Evolutionary conservation across 2,113 vertebrate genomes (phyloP).

Genomic region (Protomyctophum bolini): DNA sequence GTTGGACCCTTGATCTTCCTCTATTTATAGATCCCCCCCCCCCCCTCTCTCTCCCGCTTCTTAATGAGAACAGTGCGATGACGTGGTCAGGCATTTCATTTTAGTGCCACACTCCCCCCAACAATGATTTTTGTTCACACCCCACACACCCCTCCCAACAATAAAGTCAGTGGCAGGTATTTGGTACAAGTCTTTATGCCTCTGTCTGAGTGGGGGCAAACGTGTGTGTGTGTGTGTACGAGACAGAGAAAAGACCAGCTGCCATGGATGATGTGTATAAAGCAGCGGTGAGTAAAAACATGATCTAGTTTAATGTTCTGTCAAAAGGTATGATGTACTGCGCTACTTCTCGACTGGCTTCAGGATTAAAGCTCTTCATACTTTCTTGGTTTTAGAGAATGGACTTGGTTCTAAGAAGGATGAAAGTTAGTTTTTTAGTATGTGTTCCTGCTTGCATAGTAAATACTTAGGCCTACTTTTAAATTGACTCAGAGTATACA

Average conservation of each 20-base stretch:
- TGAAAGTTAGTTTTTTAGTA: neutral
- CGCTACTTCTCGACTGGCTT: slow-evolving; percentile 1
- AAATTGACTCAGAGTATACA: too few relatives aligned
- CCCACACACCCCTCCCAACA: slow-evolving; percentile 31
- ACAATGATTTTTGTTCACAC: too few relatives aligned
- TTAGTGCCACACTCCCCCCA: slow-evolving; percentile 49
- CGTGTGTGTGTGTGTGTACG: slow-evolving; percentile 39
- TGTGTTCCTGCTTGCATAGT: neutral
- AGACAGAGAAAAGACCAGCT: slow-evolving; percentile 47
- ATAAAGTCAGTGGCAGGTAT: slow-evolving; percentile 62
- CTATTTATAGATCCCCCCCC: slow-evolving; percentile 60
- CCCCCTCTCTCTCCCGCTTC: slow-evolving; percentile 38
- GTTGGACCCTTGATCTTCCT: slow-evolving; percentile 55
- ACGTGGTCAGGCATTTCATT: slow-evolving; percentile 62
- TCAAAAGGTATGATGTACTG: neutral
- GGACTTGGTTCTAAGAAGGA: too few relatives aligned
- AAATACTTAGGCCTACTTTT: too few relatives aligned
- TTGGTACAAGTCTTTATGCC: slow-evolving; percentile 53
- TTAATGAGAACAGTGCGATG: slow-evolving; percentile 57
- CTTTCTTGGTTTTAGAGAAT: too few relatives aligned
- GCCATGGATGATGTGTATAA: slow-evolving; percentile 85
- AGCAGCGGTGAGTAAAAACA: slow-evolving; percentile 79
- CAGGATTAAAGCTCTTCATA: neutral
- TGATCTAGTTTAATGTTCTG: neutral
- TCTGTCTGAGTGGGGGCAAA: slow-evolving; percentile 45